A percentile compares a stretch with the other conserved stretches of the same genome.
These are phyloP conservation scores for Hephaestus fuliginosus DNA, from an alignment of 2,797 vertebrate species.

Conservation along the genomic window DNA sequence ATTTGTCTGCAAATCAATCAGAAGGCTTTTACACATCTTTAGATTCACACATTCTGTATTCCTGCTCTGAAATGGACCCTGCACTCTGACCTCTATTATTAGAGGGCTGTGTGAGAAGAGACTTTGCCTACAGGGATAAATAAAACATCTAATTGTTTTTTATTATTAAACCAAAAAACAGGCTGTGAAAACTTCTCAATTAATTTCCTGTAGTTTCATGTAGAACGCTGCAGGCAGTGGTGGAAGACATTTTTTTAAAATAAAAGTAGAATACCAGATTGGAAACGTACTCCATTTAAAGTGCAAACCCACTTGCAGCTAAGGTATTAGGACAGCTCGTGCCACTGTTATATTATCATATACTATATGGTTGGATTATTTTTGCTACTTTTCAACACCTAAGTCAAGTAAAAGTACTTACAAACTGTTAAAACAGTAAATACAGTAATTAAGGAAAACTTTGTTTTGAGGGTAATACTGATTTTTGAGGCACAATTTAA, in stretches of 20 bases:
- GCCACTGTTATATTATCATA: background rate
- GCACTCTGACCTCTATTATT: slow-evolving; percentile 43
- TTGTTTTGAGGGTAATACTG: background rate
- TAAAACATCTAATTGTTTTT: slow-evolving; percentile 36
- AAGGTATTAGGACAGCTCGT: background rate
- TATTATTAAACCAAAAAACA: slow-evolving; percentile 44
- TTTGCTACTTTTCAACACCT: background rate
- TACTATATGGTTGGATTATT: background rate
- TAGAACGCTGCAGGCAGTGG: background rate
- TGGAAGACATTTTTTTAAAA: background rate
- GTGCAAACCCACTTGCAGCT: too few species aligned
- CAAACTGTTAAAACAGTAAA: too few species aligned
- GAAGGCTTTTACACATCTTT: slow-evolving; percentile 1
- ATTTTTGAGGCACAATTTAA: background rate
- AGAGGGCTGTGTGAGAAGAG: slow-evolving; percentile 46
- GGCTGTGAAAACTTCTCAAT: slow-evolving; percentile 37
- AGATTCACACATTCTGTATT: background rate
- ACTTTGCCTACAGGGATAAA: slow-evolving; percentile 37
- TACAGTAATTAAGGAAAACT: background rate
- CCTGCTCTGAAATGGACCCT: slow-evolving; percentile 10
- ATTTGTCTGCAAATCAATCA: slow-evolving; percentile 19
- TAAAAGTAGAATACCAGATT: background rate
- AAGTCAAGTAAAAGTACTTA: background rate
- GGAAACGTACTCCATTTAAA: background rate
- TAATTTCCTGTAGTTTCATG: slow-evolving; percentile 51